Percentiles rank a stretch among this genome's conserved stretches.
These are phyloP conservation scores for Neelides folsomi DNA, from an alignment of 2,888 invertebrate genomes.

Conservation along the genomic window DNA sequence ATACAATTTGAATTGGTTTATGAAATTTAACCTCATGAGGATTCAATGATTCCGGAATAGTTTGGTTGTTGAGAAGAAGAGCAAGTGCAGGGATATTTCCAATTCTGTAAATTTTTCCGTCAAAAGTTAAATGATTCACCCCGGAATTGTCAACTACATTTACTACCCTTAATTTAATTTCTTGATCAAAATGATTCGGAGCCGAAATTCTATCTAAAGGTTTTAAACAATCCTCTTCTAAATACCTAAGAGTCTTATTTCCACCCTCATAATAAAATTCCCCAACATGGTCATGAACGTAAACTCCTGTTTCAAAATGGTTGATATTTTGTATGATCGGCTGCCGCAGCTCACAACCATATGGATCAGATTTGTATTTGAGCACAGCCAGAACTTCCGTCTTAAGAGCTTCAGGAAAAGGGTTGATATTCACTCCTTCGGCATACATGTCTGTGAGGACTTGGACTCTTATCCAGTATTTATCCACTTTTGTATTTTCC, in stretches of 20 bases:
- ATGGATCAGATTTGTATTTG: too few species aligned
- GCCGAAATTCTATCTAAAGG: slow-evolving; percentile 14
- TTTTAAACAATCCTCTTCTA: slow-evolving; percentile 2
- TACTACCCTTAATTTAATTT: slow-evolving; percentile 7
- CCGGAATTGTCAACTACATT: slow-evolving; percentile 11
- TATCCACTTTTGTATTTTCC: neutral
- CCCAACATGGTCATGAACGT: too few species aligned
- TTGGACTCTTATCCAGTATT: slow-evolving; percentile 8
- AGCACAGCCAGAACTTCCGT: neutral
- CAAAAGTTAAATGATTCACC: slow-evolving; percentile 10
- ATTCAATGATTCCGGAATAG: slow-evolving; percentile 1
- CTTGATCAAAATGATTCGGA: slow-evolving; percentile 14
- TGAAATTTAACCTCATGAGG: slow-evolving; percentile 6
- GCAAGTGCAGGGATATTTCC: slow-evolving; percentile 13
- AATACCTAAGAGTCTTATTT: too few species aligned
- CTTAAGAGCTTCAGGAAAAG: slow-evolving; percentile 12
- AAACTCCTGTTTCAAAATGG: too few species aligned
- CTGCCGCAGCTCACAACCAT: too few species aligned
- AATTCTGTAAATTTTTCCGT: slow-evolving; percentile 8
- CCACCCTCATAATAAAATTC: too few species aligned
- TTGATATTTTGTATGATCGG: too few species aligned
- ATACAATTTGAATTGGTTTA: slow-evolving; percentile 19
- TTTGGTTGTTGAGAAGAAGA: slow-evolving; percentile 5
- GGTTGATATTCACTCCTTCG: slow-evolving; percentile 13
- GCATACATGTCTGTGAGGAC: slow-evolving; percentile 2